Evolutionary conservation across 2,888 invertebrate genomes (phyloP).

Genomic region (Athalia cordata): DNA sequence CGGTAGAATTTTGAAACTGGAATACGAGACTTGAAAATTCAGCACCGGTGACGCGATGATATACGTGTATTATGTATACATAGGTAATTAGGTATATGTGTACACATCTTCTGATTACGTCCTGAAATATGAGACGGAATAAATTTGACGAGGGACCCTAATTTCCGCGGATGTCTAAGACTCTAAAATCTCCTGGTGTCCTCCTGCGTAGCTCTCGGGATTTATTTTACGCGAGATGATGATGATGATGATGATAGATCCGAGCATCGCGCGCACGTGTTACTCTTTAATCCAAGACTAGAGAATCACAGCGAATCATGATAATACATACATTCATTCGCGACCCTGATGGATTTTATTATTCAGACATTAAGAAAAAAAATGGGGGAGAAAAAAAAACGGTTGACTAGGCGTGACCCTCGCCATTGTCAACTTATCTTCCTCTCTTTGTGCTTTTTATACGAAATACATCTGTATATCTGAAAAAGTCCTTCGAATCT

Average conservation of each 20-base stretch:
- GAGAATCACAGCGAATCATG: too few species aligned
- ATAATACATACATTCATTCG: too few species aligned
- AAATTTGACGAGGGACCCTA: slow-evolving; percentile 5
- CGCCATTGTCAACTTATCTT: slow-evolving; percentile 17
- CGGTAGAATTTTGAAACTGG: too few species aligned
- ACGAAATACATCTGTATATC: too few species aligned
- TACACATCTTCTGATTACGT: slow-evolving; percentile 1
- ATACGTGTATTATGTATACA: not conserved
- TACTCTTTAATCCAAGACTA: too few species aligned
- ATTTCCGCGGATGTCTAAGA: not conserved
- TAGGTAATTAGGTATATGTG: not conserved
- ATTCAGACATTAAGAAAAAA: not conserved
- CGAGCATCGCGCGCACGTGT: too few species aligned
- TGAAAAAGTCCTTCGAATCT: not conserved
- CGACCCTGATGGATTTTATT: too few species aligned
- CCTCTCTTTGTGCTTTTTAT: not conserved
- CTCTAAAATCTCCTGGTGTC: not conserved
- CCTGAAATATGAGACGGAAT: slow-evolving; percentile 21
- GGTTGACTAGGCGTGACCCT: slow-evolving; percentile 12
- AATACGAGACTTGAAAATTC: too few species aligned
- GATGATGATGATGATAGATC: too few species aligned
- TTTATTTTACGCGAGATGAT: too few species aligned
- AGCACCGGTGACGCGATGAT: not conserved
- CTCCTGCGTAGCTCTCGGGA: too few species aligned
- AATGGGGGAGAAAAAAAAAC: not conserved